These are phyloP conservation scores for Cirrhinus molitorella DNA, from an alignment of 2,797 vertebrate species.

Conservation along the genomic window DNA sequence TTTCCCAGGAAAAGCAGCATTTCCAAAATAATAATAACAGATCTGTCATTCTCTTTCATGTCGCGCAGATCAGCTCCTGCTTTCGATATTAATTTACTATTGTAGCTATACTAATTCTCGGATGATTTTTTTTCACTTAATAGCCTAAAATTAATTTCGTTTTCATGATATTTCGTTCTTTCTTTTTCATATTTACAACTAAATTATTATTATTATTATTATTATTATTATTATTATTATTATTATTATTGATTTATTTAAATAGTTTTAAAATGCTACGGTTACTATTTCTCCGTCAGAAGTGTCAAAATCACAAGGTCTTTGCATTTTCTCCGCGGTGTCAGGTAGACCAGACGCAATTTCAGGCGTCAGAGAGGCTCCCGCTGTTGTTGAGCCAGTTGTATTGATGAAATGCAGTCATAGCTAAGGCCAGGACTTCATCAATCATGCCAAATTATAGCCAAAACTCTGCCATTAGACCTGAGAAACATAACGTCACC, in stretches of 20 bases:
- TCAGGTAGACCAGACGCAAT: constrained; percentile 45
- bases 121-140: no score
- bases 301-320: constrained; percentile 23
- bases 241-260: not conserved
- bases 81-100: not conserved
- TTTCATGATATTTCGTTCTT: not conserved
- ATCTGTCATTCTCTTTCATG: not conserved
- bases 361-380: constrained; percentile 63
- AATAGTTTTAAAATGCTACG: not conserved
- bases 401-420: constrained; percentile 93
- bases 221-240: not conserved
- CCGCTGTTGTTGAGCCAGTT: constrained; percentile 79
- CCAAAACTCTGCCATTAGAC: constrained; percentile 78
- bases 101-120: not conserved
- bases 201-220: not conserved
- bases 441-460: constrained; percentile 97
- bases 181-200: not conserved
- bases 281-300: not conserved
- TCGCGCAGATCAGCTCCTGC: not conserved
- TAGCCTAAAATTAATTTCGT: no score
- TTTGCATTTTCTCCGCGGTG: constrained; percentile 18
- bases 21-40: constrained; percentile 37
- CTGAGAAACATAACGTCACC: constrained; percentile 76
- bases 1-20: constrained; percentile 42
- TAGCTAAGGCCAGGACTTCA: constrained; percentile 86